Evolutionary conservation across 2,888 invertebrate genomes (phyloP), one percentile per base, ranked within the genome.

Genomic region (Diogma glabrata): DNA sequence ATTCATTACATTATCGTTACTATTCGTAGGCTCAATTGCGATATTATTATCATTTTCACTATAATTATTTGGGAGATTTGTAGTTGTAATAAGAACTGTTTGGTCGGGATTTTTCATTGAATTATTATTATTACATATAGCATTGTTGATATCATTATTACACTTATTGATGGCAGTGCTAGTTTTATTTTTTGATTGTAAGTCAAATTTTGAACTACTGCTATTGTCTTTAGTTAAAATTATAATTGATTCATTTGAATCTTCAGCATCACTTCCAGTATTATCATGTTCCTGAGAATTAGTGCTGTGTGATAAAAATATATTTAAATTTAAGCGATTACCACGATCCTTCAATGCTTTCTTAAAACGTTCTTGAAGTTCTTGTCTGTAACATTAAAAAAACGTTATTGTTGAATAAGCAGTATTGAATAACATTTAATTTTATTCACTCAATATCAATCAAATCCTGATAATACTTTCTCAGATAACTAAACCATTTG

Each of bases 281-380:
- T 55, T 52, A 49, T 66, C 65, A 10, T 16, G 26, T 12, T 47
- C 47, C 53, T 59, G 58, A 17, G 70, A 71, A 54, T 66, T 64
- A n/a, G 70, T 66, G 17, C 72, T 72, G 55, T 75, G 76, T 0
- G 77, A 72, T 49, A 81, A 63, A 57, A 78, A 77, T 54, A 81
- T 81, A 51, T 76, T 76, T 33, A 81, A 67, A 61, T 79, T 81
- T 2, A 75, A 72, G 60, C 75, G 78, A 53, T 71, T 73, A 49
- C 69, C 69, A 53, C 72, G 65, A 23, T 2, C 72, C 51, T 70
- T 69, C 73, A 75, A 75, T 1, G 73, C 73, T 10, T 70, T 64
- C 49, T 72, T 61, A 46, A 75, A 57, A 56, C 75, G 61, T 58
- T 73, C 71, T 4, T 72, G 71, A 16, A 75, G 58, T 55, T 76